Evolutionary conservation across 2,888 invertebrate species (phyloP).

Genomic region (Acrobeloides nanus): DNA sequence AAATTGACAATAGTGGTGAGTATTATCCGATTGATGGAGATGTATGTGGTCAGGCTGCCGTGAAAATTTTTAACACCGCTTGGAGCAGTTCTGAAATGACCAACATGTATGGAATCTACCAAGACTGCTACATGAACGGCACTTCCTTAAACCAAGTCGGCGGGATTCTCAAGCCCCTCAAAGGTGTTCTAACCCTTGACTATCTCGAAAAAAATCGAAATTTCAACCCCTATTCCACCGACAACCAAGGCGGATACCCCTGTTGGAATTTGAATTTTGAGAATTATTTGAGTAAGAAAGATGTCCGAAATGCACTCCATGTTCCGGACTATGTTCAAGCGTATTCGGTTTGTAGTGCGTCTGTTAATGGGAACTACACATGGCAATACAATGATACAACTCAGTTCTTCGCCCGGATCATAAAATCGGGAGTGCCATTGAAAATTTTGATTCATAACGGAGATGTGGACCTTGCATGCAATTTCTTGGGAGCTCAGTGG

Average conservation of each 20-base stretch:
- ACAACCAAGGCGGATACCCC: slow-evolving; percentile 19
- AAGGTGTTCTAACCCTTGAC: too few species aligned
- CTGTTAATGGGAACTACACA: slow-evolving; percentile 31
- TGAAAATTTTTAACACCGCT: too few species aligned
- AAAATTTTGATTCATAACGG: slow-evolving; percentile 39
- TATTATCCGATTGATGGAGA: too few species aligned
- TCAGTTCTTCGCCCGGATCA: slow-evolving; percentile 37
- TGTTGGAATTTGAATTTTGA: background rate
- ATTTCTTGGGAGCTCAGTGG: slow-evolving; percentile 44
- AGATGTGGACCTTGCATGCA: slow-evolving; percentile 41
- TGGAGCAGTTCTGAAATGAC: too few species aligned
- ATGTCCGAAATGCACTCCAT: slow-evolving; percentile 38
- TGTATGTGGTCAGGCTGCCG: too few species aligned
- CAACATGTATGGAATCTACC: too few species aligned
- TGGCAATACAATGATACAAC: slow-evolving; percentile 35
- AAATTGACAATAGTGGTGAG: too few species aligned
- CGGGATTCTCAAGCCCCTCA: too few species aligned
- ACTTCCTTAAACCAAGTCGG: too few species aligned
- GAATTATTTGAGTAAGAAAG: slow-evolving; percentile 19
- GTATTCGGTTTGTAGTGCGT: slow-evolving; percentile 30
- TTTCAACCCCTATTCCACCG: slow-evolving; percentile 18
- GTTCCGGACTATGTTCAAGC: slow-evolving; percentile 31
- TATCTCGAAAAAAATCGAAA: too few species aligned
- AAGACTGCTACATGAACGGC: too few species aligned
- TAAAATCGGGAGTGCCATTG: slow-evolving; percentile 31